phyloP scores from a whole-genome alignment of 2,113 vertebrate genomes.

The Grus americana region DNA sequence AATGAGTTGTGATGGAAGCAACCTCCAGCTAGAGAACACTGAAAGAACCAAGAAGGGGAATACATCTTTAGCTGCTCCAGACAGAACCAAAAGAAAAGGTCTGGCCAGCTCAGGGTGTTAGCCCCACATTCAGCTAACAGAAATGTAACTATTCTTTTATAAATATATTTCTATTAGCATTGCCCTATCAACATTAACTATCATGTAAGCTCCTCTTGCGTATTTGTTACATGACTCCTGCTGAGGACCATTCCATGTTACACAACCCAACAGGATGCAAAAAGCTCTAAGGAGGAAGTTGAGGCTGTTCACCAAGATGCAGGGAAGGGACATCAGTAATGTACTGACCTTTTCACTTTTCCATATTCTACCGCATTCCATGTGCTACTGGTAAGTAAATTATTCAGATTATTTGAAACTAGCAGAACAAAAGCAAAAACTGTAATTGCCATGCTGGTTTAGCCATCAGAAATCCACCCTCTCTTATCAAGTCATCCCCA shows the following conservation, averaged over 20 bases:
- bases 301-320: neutral
- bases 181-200: neutral
- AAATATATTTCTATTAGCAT: neutral
- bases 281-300: neutral
- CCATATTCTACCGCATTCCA: neutral
- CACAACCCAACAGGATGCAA: neutral
- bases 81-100: neutral
- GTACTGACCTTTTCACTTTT: neutral
- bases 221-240: neutral
- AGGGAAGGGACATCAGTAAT: neutral
- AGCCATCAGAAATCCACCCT: constrained; percentile 53
- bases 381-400: constrained; percentile 42
- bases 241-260: neutral
- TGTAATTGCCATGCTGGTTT: constrained; percentile 19
- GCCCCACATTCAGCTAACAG: neutral
- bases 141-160: neutral
- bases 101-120: neutral
- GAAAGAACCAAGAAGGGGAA: neutral
- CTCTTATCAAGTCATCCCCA: neutral
- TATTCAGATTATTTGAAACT: constrained; percentile 46
- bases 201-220: neutral
- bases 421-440: constrained; percentile 56
- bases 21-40: neutral
- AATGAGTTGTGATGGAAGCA: neutral
- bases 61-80: neutral